phyloP scores from a whole-genome alignment of 2,888 invertebrate species.

The Morpho helenor region DNA sequence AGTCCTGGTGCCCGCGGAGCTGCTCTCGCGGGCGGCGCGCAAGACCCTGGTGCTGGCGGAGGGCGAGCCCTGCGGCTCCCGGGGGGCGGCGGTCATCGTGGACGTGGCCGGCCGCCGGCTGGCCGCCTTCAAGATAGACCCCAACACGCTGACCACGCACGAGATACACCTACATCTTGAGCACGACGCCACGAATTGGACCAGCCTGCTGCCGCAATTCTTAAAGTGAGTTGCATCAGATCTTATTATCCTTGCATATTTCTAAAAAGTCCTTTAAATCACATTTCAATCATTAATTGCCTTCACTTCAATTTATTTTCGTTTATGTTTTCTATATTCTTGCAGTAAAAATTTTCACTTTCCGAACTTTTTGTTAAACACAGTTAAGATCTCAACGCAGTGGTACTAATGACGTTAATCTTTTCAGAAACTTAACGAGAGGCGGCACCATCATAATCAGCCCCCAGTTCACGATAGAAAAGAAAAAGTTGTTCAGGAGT shows the following conservation, averaged over 20 bases:
- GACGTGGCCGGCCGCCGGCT: slow-evolving; percentile 89
- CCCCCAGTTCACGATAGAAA: slow-evolving; percentile 92
- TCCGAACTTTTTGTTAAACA: no score
- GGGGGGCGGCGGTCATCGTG: slow-evolving; percentile 92
- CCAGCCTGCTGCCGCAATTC: slow-evolving; percentile 91
- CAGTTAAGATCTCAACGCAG: no score
- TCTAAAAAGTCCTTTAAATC: neutral
- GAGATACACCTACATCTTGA: slow-evolving; percentile 93
- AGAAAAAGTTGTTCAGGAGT: slow-evolving; percentile 94
- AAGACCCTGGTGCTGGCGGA: slow-evolving; percentile 91
- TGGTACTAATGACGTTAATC: slow-evolving; percentile 26
- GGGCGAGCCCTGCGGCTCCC: slow-evolving; percentile 92
- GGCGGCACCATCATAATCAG: slow-evolving; percentile 93
- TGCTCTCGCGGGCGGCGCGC: slow-evolving; percentile 87
- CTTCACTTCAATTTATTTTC: neutral
- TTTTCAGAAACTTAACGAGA: slow-evolving; percentile 88
- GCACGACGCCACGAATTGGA: slow-evolving; percentile 93
- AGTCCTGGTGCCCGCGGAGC: slow-evolving; percentile 90
- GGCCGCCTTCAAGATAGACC: slow-evolving; percentile 91
- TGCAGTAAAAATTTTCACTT: neutral
- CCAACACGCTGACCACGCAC: slow-evolving; percentile 92
- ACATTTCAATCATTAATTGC: neutral
- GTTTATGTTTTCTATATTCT: neutral
- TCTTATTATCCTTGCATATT: neutral
- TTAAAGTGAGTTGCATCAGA: slow-evolving; percentile 85